These are phyloP conservation scores for Apostichopus japonicus DNA, from an alignment of 35 echinoderm and acorn worm genomes.

Conservation along the genomic window DNA sequence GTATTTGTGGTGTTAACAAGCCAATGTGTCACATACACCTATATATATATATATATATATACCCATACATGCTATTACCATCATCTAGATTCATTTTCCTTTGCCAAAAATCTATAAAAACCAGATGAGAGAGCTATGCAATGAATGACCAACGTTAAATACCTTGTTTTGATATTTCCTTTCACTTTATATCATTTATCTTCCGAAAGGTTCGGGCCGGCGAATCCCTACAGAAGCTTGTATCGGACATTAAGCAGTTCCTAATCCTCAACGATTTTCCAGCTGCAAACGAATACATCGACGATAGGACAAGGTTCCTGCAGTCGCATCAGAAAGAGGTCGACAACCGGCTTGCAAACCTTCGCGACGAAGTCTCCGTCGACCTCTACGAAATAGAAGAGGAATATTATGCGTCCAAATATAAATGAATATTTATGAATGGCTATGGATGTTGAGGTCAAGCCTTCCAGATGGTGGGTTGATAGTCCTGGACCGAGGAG, in stretches of 20 bases:
- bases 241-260: conserved; percentile 95
- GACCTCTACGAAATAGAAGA: conserved; percentile 94
- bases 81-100: too few species aligned
- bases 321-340: conserved; percentile 62
- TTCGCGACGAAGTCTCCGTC: conserved; percentile 77
- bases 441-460: not conserved
- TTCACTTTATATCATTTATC: not conserved
- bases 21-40: too few species aligned
- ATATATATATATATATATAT: too few species aligned
- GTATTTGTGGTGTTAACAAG: too few species aligned
- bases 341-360: conserved; percentile 71
- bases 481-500: too few species aligned
- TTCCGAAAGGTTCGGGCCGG: conserved; percentile 85
- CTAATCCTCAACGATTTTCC: conserved; percentile 97
- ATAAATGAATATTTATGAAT: conserved; percentile 57
- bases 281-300: conserved; percentile 84
- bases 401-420: conserved; percentile 89
- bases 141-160: too few species aligned
- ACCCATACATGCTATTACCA: too few species aligned
- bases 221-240: conserved; percentile 89
- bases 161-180: too few species aligned
- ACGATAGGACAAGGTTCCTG: conserved; percentile 73
- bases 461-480: too few species aligned
- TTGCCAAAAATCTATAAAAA: too few species aligned
- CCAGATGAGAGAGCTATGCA: too few species aligned